phyloP scores from a whole-genome alignment of 1,140 invertebrate genomes.

The Apis florea region DNA sequence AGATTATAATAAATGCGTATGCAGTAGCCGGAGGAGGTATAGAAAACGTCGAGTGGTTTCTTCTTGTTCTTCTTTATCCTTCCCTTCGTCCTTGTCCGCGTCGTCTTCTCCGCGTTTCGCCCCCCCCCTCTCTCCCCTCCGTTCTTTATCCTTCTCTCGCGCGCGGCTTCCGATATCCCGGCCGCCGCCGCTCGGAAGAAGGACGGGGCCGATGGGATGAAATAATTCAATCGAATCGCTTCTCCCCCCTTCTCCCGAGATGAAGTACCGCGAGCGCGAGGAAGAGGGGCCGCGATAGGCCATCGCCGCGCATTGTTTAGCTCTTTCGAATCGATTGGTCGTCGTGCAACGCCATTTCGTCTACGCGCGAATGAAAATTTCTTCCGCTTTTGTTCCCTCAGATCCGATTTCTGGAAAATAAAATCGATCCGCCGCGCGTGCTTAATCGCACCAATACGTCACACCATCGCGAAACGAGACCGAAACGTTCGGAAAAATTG shows the following conservation, averaged over 20 bases:
- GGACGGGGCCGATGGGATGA: slow-evolving; percentile 58
- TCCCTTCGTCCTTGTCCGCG: slow-evolving; percentile 48
- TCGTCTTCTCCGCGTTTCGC: slow-evolving; percentile 33
- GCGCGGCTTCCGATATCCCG: slow-evolving; percentile 49
- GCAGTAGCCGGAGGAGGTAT: slow-evolving; percentile 69
- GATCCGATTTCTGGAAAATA: slow-evolving; percentile 11
- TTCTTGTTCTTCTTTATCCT: slow-evolving; percentile 28
- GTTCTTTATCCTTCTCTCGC: slow-evolving; percentile 33
- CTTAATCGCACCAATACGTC: not conserved
- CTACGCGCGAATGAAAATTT: slow-evolving; percentile 20
- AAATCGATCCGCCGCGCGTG: not conserved
- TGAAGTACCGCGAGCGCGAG: slow-evolving; percentile 22
- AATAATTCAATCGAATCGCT: slow-evolving; percentile 64
- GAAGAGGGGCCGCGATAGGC: slow-evolving; percentile 34
- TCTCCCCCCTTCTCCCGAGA: slow-evolving; percentile 25
- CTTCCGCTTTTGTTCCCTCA: not conserved
- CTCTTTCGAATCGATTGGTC: slow-evolving; percentile 20
- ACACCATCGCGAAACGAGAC: not conserved
- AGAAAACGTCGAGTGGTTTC: slow-evolving; percentile 52
- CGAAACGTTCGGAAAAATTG: too few species aligned
- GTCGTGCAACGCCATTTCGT: not conserved
- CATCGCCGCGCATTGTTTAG: slow-evolving; percentile 45
- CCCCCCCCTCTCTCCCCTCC: not conserved
- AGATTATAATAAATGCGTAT: slow-evolving; percentile 76
- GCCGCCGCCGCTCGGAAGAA: slow-evolving; percentile 18